phyloP scores from a whole-genome alignment of 2,797 vertebrate genomes.

The Pristis pectinata region DNA sequence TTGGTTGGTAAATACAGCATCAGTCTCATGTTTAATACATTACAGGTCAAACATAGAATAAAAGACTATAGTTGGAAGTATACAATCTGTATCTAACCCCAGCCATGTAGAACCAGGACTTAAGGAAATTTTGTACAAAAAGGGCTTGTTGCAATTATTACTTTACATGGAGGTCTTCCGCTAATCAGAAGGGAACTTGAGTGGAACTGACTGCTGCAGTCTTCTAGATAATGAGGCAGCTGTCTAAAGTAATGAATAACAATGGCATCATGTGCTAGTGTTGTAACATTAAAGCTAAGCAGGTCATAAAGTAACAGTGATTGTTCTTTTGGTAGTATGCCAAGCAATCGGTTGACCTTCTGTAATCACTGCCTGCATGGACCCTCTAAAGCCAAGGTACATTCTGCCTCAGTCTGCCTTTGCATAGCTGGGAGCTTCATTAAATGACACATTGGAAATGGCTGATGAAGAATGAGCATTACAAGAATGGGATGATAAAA shows the following conservation, averaged over 20 bases:
- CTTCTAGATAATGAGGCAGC: not conserved
- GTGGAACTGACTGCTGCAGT: not conserved
- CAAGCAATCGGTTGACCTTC: conserved; percentile 17
- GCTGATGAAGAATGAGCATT: not conserved
- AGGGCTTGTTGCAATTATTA: not conserved
- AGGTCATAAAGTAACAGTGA: not conserved
- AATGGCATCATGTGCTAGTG: not conserved
- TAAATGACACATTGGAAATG: conserved; percentile 18
- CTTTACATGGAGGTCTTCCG: not conserved
- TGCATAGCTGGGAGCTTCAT: not conserved
- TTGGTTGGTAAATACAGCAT: not conserved
- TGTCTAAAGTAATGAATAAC: not conserved
- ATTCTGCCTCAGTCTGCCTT: not conserved
- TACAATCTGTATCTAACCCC: not conserved
- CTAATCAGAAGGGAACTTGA: not conserved
- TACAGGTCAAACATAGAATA: not conserved
- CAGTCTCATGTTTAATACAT: not conserved
- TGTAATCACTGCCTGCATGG: not conserved
- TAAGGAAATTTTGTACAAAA: not conserved
- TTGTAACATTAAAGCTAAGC: not conserved
- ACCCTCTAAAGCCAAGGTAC: not conserved
- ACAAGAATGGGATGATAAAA: conserved; percentile 11
- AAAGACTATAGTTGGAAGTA: not conserved
- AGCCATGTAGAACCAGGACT: not conserved
- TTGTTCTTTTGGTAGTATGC: not conserved